Percentiles rank a stretch among this genome's conserved stretches.
These are phyloP conservation scores for Grus americana DNA, from an alignment of 2,113 vertebrate species.

Conservation along the genomic window DNA sequence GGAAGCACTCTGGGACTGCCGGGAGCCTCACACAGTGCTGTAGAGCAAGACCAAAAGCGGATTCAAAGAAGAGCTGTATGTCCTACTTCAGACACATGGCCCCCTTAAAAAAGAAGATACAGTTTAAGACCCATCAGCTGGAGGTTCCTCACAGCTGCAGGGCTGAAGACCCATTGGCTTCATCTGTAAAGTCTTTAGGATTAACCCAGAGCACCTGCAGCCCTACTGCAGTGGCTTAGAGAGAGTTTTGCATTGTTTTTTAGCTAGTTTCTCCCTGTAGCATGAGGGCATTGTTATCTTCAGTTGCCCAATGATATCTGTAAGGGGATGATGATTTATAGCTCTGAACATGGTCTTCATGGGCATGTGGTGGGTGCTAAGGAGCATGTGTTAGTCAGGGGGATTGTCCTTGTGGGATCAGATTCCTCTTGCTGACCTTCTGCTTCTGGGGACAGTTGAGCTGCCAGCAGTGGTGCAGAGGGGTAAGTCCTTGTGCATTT, in stretches of 20 bases:
- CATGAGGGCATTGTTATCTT: background rate
- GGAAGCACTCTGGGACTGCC: too few species aligned
- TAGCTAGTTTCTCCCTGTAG: background rate
- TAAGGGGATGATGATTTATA: background rate
- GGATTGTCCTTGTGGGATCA: background rate
- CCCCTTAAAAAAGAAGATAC: background rate
- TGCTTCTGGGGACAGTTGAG: rapidly evolving
- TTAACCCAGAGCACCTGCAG: background rate
- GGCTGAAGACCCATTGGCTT: background rate
- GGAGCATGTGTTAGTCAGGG: background rate
- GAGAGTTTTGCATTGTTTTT: background rate
- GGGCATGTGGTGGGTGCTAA: background rate
- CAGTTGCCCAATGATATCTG: background rate
- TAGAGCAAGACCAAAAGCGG: background rate
- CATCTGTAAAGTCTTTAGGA: background rate
- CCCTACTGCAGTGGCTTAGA: rapidly evolving
- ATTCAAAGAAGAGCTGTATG: background rate
- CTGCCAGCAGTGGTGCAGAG: background rate
- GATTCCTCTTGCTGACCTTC: background rate
- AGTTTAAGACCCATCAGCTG: background rate
- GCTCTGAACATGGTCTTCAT: background rate
- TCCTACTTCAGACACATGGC: background rate
- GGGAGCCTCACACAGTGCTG: background rate
- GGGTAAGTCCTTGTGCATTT: background rate
- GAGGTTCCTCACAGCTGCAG: background rate